These are phyloP conservation scores for Emmelina monodactyla DNA, from an alignment of 2,888 invertebrate species.

Conservation along the genomic window DNA sequence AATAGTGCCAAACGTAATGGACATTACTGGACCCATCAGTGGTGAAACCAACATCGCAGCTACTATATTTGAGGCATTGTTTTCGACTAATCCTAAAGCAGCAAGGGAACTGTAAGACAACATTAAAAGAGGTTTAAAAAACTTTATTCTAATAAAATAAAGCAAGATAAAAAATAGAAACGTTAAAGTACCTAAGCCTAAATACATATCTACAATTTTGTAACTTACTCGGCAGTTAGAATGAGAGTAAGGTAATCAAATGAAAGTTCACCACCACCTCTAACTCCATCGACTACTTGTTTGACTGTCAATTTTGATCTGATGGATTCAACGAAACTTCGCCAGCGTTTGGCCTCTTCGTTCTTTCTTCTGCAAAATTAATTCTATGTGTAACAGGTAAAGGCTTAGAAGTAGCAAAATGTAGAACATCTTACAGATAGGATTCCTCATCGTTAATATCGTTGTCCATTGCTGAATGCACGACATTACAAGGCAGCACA, in stretches of 20 bases:
- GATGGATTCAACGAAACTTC: slow-evolving; percentile 77
- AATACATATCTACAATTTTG: too few species aligned
- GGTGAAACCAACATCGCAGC: slow-evolving; percentile 81
- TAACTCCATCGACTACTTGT: slow-evolving; percentile 83
- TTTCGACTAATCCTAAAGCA: slow-evolving; percentile 83
- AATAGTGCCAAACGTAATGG: slow-evolving; percentile 84
- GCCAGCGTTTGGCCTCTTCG: slow-evolving; percentile 72
- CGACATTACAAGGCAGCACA: slow-evolving; percentile 70
- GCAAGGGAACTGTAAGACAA: slow-evolving; percentile 73
- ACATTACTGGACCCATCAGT: slow-evolving; percentile 86
- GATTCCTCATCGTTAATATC: slow-evolving; percentile 34
- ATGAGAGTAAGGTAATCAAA: slow-evolving; percentile 84
- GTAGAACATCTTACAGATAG: slow-evolving; percentile 36
- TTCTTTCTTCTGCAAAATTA: slow-evolving; percentile 29
- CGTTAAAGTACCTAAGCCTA: too few species aligned
- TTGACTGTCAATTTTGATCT: slow-evolving; percentile 82
- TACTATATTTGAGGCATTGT: slow-evolving; percentile 82
- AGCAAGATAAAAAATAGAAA: too few species aligned
- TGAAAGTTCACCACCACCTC: slow-evolving; percentile 78
- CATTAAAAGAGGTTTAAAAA: too few species aligned
- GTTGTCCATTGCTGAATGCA: slow-evolving; percentile 45
- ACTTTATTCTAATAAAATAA: too few species aligned
- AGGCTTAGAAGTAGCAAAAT: background rate
- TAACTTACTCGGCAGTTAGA: slow-evolving; percentile 80
- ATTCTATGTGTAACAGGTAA: background rate